These are phyloP conservation scores for Haliaeetus leucogaster DNA, from an alignment of 2,113 vertebrate species.

Conservation along the genomic window DNA sequence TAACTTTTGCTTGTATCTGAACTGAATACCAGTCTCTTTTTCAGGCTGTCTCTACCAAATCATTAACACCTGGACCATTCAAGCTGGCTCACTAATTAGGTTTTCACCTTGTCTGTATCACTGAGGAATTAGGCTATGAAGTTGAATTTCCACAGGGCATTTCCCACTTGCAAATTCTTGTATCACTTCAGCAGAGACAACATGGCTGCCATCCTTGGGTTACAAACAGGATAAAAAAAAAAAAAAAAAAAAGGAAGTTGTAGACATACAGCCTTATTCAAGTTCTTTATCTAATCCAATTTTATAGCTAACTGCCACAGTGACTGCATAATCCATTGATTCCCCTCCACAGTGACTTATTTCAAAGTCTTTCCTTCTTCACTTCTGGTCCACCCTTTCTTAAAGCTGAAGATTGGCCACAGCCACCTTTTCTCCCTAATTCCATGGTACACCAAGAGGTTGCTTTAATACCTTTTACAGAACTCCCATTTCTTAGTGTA, in stretches of 20 bases:
- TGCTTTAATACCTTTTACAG: not conserved
- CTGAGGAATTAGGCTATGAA: not conserved
- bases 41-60: not conserved
- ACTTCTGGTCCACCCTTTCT: not conserved
- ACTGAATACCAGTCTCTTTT: not conserved
- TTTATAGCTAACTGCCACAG: conserved; percentile 5
- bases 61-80: not conserved
- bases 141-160: not conserved
- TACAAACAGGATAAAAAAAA: not conserved
- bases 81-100: not conserved
- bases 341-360: not conserved
- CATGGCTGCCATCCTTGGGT: not conserved
- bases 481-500: not conserved
- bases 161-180: not conserved
- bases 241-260: not conserved
- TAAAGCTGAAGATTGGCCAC: not conserved
- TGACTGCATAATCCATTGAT: not conserved
- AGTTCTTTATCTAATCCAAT: conserved; percentile 29
- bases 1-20: not conserved
- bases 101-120: not conserved
- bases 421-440: not conserved
- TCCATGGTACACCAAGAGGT: not conserved
- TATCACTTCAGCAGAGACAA: not conserved
- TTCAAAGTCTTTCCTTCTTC: not conserved
- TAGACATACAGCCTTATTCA: not conserved